Evolutionary conservation across 35 echinoderm and acorn worm species (phyloP).

Genomic region (Strongylocentrotus purpuratus): DNA sequence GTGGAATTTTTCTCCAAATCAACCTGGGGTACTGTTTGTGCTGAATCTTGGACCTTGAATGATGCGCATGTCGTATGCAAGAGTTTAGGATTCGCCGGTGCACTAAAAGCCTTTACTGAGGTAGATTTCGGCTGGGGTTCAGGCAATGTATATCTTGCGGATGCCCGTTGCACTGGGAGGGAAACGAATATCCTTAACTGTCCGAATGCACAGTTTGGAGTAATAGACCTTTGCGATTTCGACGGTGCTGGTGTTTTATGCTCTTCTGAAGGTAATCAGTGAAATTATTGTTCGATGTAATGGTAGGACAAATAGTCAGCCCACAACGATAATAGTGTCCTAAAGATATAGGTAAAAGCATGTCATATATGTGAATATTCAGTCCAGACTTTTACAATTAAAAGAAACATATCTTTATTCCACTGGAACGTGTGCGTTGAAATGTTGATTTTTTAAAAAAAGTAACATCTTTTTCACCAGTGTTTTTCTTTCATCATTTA

Average conservation of each 20-base stretch:
- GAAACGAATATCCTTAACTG: background rate
- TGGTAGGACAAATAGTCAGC: no score
- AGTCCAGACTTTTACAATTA: no score
- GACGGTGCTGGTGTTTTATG: background rate
- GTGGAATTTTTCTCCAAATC: background rate
- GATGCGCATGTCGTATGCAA: background rate
- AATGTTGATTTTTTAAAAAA: no score
- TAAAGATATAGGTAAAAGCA: no score
- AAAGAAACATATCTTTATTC: no score
- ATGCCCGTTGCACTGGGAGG: background rate
- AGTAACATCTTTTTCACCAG: no score
- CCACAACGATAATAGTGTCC: no score
- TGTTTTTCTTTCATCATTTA: background rate
- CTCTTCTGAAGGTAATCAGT: background rate
- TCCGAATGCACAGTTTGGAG: background rate
- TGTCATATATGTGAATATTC: no score
- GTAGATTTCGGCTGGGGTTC: background rate
- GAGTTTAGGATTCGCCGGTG: background rate
- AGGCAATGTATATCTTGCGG: background rate
- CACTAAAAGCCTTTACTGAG: background rate
- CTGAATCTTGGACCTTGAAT: background rate
- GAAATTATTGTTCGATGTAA: background rate
- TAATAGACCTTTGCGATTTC: background rate
- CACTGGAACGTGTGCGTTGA: no score
- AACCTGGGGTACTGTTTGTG: background rate